Percentiles rank a stretch among this genome's conserved stretches.
These are phyloP conservation scores for Nymphalis polychloros DNA, from an alignment of 2,888 invertebrate genomes.

Conservation along the genomic window DNA sequence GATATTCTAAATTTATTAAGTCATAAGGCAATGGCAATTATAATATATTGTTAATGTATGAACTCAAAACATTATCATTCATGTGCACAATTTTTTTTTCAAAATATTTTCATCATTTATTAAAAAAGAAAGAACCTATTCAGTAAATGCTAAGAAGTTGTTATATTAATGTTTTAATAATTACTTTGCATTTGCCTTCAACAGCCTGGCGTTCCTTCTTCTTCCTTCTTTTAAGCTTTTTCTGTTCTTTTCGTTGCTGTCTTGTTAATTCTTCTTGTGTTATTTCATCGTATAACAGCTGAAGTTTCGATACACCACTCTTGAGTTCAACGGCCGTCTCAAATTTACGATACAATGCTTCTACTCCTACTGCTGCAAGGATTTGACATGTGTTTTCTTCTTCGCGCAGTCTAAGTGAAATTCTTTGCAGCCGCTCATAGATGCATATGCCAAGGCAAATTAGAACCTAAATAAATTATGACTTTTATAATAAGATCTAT, in stretches of 20 bases:
- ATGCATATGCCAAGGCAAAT: constrained; percentile 97
- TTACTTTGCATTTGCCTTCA: constrained; percentile 72
- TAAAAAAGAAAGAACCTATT: too few relatives aligned
- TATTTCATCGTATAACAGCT: constrained; percentile 92
- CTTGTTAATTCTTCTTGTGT: constrained; percentile 92
- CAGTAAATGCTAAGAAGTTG: not conserved
- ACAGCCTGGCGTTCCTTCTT: constrained; percentile 83
- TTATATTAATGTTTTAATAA: not conserved
- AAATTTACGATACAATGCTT: constrained; percentile 93
- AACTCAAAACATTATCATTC: too few relatives aligned
- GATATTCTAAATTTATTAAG: too few relatives aligned
- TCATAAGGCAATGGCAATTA: too few relatives aligned
- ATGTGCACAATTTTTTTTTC: too few relatives aligned
- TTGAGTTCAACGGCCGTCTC: constrained; percentile 94
- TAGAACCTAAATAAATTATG: constrained; percentile 81
- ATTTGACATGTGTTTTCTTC: constrained; percentile 97
- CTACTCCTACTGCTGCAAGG: constrained; percentile 92
- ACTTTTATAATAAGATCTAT: too few relatives aligned
- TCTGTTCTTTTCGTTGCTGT: constrained; percentile 92
- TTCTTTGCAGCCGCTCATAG: constrained; percentile 93
- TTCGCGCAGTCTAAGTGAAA: constrained; percentile 92
- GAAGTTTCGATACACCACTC: constrained; percentile 93
- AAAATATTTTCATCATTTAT: too few relatives aligned
- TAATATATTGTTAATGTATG: too few relatives aligned
- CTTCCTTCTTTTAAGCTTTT: constrained; percentile 89